phyloP scores from a whole-genome alignment of 2,888 invertebrate genomes.

The Bimastos eiseni region DNA sequence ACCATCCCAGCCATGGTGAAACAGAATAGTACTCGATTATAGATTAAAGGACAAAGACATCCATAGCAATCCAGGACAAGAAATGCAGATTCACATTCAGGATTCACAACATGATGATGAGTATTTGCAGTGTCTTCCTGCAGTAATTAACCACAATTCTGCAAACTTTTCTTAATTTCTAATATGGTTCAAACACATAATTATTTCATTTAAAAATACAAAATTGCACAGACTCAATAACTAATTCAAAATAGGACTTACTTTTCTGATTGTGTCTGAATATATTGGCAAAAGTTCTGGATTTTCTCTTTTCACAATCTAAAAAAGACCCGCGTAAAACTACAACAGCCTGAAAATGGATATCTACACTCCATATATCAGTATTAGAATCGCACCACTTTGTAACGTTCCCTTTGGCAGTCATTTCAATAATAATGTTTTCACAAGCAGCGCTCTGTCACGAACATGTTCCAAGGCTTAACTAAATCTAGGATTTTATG shows the following conservation, averaged over 20 bases:
- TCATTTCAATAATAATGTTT: background rate
- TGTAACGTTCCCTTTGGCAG: background rate
- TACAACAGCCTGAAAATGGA: background rate
- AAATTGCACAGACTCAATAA: background rate
- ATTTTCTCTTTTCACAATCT: slow-evolving; percentile 21
- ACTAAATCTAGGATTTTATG: background rate
- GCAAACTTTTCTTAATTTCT: background rate
- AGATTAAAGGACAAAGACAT: no score
- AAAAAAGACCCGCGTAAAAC: background rate
- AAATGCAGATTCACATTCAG: background rate
- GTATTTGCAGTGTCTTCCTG: background rate
- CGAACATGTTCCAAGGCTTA: background rate
- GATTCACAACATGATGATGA: background rate
- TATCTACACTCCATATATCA: background rate
- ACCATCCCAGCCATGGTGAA: background rate
- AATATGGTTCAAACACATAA: background rate
- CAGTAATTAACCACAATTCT: no score
- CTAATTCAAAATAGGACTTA: background rate
- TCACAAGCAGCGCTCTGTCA: background rate
- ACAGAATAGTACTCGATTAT: background rate
- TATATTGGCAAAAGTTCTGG: slow-evolving; percentile 14
- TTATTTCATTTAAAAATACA: background rate
- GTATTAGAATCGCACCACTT: background rate
- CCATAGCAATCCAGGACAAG: background rate
- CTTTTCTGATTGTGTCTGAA: slow-evolving; percentile 8